Evolutionary conservation across 2,113 vertebrate genomes (phyloP), one percentile per base, ranked within the genome.

Genomic region (Cryptomyrus ogoouensis): DNA sequence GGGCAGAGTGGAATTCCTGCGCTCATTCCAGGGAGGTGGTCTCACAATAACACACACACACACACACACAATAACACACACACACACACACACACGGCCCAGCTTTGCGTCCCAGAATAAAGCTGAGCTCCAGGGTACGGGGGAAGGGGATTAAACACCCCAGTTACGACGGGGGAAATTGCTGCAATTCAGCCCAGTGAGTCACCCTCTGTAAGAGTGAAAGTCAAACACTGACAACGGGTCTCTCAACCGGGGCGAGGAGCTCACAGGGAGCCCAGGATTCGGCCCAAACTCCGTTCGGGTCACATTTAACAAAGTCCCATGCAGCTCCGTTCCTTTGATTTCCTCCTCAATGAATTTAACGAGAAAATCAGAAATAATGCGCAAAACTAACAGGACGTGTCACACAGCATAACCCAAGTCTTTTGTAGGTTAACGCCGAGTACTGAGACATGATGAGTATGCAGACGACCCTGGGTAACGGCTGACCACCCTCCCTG

Each of bases 1-100:
- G 46, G 49, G 89, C 66, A 56, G 35, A 66, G 80, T 62, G 83
- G 70, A 88, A 56, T 90, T 62, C 52, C 50, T 47, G 66, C 80
- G n/a, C 77, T 74, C 89, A 89, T 35, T 44, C 31, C 31, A 44
- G 19, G 24, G 17, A 10, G 35, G 44, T 39, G 53, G 19, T 88
- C 46, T 62, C 62, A 77, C 44, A 31, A 27, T 44, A 88, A 70
- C 10, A 31, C 21, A 66, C 19, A 53, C 12, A 62, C 24, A 62
- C 31, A 42, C 9, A 62, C 15, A 88, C 47, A 88, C 21, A 66
- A 9, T 39, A 5, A 62, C 24, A 62, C 31, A 42, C 9, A 62
- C 15, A 88, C 47, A 17, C 53, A 56, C 15, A 53, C 15, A 53
- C 15, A 19, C 15, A 50, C 49, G 13, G 21, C 49, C 31, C 44